phyloP scores from a whole-genome alignment of 2,113 vertebrate genomes.

The Bos indicus region DNA sequence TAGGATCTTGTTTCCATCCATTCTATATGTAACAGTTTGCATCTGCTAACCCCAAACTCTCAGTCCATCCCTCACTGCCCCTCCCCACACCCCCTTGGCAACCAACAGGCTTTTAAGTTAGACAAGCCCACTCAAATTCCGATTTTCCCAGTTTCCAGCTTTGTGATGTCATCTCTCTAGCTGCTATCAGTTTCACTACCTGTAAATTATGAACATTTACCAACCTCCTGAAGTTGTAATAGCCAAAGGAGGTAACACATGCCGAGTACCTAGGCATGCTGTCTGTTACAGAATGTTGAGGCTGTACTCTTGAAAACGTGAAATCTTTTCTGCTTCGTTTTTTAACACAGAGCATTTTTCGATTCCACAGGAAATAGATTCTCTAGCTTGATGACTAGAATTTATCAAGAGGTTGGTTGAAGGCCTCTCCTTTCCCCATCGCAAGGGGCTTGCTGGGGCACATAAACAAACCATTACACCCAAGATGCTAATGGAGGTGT shows the following conservation, averaged over 20 bases:
- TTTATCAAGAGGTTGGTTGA: background rate
- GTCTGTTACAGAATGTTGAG: no score
- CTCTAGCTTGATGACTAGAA: background rate
- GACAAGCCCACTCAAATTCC: background rate
- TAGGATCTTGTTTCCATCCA: background rate
- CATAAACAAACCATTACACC: no score
- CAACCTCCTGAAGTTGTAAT: background rate
- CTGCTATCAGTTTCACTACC: background rate
- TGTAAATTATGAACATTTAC: background rate
- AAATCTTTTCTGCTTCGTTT: background rate
- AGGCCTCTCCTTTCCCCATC: accelerated
- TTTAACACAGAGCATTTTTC: background rate
- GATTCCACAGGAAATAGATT: background rate
- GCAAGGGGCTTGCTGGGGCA: background rate
- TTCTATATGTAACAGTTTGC: background rate
- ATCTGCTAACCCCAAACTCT: background rate
- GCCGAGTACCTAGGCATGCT: background rate
- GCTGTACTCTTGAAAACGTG: background rate
- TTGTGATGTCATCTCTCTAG: background rate
- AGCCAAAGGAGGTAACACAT: background rate
- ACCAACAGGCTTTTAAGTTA: background rate
- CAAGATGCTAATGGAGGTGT: background rate
- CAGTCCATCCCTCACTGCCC: background rate
- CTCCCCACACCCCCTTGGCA: background rate
- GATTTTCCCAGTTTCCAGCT: background rate